phyloP scores from a whole-genome alignment of 1,140 invertebrate species.

The Sycophaga agraensis region DNA sequence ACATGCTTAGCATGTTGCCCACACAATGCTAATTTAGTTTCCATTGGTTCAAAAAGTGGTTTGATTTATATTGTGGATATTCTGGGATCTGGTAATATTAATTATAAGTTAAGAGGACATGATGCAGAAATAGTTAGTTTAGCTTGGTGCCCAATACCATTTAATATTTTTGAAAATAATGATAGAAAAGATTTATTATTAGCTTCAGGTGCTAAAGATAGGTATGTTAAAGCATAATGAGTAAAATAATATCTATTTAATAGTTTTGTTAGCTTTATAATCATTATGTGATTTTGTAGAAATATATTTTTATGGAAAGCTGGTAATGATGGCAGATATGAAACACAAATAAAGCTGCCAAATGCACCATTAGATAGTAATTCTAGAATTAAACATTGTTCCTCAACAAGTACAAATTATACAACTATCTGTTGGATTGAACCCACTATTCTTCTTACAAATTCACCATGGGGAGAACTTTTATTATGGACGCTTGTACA shows the following conservation, averaged over 20 bases:
- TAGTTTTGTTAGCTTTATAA: not conserved
- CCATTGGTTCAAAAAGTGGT: slow-evolving; percentile 69
- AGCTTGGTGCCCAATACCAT: slow-evolving; percentile 70
- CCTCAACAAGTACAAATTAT: slow-evolving; percentile 46
- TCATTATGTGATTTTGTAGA: slow-evolving; percentile 43
- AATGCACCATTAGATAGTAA: slow-evolving; percentile 30
- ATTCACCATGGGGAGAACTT: slow-evolving; percentile 59
- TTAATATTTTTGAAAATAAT: slow-evolving; percentile 53
- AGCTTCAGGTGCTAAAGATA: slow-evolving; percentile 60
- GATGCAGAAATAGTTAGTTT: slow-evolving; percentile 70
- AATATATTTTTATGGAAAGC: slow-evolving; percentile 63
- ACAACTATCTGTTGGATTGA: slow-evolving; percentile 61
- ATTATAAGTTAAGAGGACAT: slow-evolving; percentile 70
- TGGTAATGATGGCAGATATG: slow-evolving; percentile 58
- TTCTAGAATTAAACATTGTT: slow-evolving; percentile 40
- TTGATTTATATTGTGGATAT: slow-evolving; percentile 64
- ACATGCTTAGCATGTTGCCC: slow-evolving; percentile 65
- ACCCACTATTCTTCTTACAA: slow-evolving; percentile 54
- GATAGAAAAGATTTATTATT: slow-evolving; percentile 54
- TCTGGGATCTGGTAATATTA: slow-evolving; percentile 60
- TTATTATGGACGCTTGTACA: slow-evolving; percentile 54
- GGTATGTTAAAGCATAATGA: slow-evolving; percentile 36
- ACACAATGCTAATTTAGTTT: slow-evolving; percentile 62
- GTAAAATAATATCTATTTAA: not conserved
- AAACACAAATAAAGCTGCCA: slow-evolving; percentile 47